Evolutionary conservation across 2,113 vertebrate genomes (phyloP), one percentile per base, ranked within the genome.

Genomic region (Xiphophorus couchianus): DNA sequence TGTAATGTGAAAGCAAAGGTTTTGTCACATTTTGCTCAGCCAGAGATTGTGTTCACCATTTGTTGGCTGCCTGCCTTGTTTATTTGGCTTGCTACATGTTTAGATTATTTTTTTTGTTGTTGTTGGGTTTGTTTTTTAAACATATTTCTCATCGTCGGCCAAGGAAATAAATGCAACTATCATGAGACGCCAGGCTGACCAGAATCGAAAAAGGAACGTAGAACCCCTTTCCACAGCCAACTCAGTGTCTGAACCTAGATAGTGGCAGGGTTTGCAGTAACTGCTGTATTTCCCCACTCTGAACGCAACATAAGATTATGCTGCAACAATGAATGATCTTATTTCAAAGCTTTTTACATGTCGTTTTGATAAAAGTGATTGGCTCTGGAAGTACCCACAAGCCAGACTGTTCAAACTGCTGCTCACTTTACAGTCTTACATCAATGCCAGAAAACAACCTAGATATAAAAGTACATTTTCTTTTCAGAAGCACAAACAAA

Each of bases 401-500:
- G 25, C 7, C 44, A 17, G 7, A 58, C 8, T 60, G 51, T 44
- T 67, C 58, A 10, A 66, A 74, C 60, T 44, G 25, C 69, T 28
- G 22, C 29, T 61, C 66, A 77, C 67, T 48, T 66, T 64, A 54
- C 30, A 54, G 62, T 78, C 73, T 82, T 69, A 74, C 79, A 62
- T 30, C 62, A 71, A 5, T 25, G 5, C 37, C 61, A 78, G 62
- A 65, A 72, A 29, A 51, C 29, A 5, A 39, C 17, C 5, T 42
- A 44, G 31, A 25, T 30, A 64, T 35, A 73, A 78, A 0, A 76
- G 28, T 5, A 60, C 68, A 69, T 13, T 42, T 75, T 79, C 68
- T 60, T 58, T 67, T 89, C 29, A 37, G 62, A 28, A 61, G 66
- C 48, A 30, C 76, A 69, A 72, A 80, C 54, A 66, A 67, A 72